Percentiles rank a stretch among this genome's conserved stretches.
Conservation (phyloP, 2,797 vertebrate genomes). For the Cirrhinus mrigala region DNA sequence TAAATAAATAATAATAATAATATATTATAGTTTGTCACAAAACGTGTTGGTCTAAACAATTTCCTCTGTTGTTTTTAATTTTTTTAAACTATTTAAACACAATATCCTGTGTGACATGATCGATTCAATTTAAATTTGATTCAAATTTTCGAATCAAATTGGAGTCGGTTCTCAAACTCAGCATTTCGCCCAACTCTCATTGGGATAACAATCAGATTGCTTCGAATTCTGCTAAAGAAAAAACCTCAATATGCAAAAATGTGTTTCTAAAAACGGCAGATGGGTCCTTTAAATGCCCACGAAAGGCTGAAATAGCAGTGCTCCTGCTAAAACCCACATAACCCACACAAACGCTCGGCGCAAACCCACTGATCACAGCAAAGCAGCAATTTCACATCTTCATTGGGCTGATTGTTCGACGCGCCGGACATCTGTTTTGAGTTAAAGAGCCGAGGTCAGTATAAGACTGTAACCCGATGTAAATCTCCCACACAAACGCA, state of each 20-base stretch:
- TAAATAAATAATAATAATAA: no score
- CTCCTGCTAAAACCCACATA: slow-evolving; percentile 12
- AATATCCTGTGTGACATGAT: background rate
- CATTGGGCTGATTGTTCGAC: slow-evolving; percentile 44
- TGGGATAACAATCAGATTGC: background rate
- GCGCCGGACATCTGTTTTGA: slow-evolving; percentile 48
- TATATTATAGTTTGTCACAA: no score
- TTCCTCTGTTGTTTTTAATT: no score
- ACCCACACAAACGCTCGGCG: slow-evolving; percentile 1
- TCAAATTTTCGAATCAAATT: background rate
- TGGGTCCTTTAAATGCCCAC: background rate
- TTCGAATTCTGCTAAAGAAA: background rate
- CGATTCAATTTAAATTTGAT: background rate
- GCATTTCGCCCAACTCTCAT: background rate
- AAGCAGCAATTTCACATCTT: slow-evolving; percentile 26
- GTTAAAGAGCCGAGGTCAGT: slow-evolving; percentile 42
- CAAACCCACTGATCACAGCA: background rate
- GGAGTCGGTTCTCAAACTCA: background rate
- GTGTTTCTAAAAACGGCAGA: slow-evolving; percentile 4
- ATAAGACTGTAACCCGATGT: slow-evolving; percentile 38
- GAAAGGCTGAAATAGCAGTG: background rate
- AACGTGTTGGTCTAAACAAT: no score
- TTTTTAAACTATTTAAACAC: background rate
- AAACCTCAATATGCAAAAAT: slow-evolving; percentile 3
- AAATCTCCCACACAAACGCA: slow-evolving; percentile 42